These are phyloP conservation scores for Pluvianellus socialis DNA, from an alignment of 2,113 vertebrate species.

Conservation along the genomic window DNA sequence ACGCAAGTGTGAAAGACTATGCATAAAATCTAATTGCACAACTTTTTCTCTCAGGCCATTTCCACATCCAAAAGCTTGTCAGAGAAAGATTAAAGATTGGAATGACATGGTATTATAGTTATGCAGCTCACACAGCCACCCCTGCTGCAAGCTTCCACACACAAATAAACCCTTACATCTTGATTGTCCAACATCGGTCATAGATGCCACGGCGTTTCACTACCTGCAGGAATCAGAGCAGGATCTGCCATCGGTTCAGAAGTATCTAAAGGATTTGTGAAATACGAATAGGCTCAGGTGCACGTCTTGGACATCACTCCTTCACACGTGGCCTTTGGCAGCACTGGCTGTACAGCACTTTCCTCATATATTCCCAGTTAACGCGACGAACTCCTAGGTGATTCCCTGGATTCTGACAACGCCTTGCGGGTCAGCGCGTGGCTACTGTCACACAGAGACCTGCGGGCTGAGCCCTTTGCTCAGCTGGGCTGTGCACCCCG, in stretches of 20 bases:
- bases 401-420: accelerated
- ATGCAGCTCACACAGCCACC: background rate
- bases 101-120: background rate
- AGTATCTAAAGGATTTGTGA: background rate
- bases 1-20: background rate
- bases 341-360: background rate
- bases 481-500: background rate
- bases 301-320: background rate
- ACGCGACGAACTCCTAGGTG: background rate
- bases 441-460: background rate
- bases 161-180: background rate
- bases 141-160: background rate
- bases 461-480: background rate
- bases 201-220: background rate
- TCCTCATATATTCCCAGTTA: background rate
- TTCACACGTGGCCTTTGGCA: background rate
- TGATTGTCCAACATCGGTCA: background rate
- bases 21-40: background rate
- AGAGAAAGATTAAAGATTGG: background rate
- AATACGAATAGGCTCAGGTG: background rate
- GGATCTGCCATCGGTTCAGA: background rate
- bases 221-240: background rate
- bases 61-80: background rate
- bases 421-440: accelerated
- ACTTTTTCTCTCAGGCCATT: background rate